Conservation (phyloP, 2,888 invertebrate genomes). For the Eudasyphora cyanicolor region DNA sequence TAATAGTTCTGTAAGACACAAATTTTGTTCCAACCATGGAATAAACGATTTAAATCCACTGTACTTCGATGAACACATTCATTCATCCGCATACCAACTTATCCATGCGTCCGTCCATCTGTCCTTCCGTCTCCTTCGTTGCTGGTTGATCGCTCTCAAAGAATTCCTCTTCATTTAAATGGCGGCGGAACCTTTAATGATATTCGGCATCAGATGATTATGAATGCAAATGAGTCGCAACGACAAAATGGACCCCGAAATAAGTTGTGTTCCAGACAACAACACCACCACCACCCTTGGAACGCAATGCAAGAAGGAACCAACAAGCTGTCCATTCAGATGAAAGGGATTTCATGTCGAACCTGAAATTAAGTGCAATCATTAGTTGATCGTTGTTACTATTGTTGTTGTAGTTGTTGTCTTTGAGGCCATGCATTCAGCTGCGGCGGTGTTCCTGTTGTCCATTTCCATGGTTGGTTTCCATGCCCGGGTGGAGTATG, state of each 20-base stretch:
- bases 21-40: too few relatives aligned
- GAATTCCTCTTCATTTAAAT: constrained; percentile 58
- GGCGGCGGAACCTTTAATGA: constrained; percentile 64
- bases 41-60: too few relatives aligned
- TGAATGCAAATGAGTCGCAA: constrained; percentile 70
- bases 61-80: background rate
- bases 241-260: constrained; percentile 63
- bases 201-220: constrained; percentile 67
- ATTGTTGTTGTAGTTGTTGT: constrained; percentile 28
- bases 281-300: constrained; percentile 39
- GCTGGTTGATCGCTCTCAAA: background rate
- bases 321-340: constrained; percentile 71
- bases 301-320: background rate
- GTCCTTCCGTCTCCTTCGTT: background rate
- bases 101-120: background rate
- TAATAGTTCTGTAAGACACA: too few relatives aligned
- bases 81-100: background rate
- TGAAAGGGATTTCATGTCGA: constrained; percentile 75
- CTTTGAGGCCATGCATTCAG: constrained; percentile 16
- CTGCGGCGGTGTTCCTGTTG: constrained; percentile 36
- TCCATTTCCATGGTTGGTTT: constrained; percentile 36
- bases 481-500: constrained; percentile 46
- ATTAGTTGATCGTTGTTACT: constrained; percentile 68
- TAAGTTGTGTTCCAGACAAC: constrained; percentile 43
- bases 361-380: constrained; percentile 73